These are phyloP conservation scores for Dryobotodes eremita DNA, from an alignment of 2,888 invertebrate genomes.

Conservation along the genomic window DNA sequence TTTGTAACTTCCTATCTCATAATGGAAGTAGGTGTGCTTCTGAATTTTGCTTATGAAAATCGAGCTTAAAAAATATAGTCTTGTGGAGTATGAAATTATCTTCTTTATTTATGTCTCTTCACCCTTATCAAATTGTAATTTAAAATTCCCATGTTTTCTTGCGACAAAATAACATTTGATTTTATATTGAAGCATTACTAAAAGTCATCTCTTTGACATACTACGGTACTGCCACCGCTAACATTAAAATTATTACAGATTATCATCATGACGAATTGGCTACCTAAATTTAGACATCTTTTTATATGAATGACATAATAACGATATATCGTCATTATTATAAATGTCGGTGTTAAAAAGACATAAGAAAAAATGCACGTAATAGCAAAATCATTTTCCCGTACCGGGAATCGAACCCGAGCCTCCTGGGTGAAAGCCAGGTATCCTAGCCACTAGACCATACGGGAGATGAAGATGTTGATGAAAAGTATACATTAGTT, in stretches of 20 bases:
- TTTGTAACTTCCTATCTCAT: conserved; percentile 68
- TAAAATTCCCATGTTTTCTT: neutral
- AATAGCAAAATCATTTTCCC: conserved; percentile 81
- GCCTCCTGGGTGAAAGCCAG: conserved; percentile 94
- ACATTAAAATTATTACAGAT: conserved; percentile 44
- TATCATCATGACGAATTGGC: conserved; percentile 28
- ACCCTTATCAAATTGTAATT: conserved; percentile 5
- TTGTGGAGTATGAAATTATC: neutral
- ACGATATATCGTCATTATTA: neutral
- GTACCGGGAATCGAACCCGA: conserved; percentile 94
- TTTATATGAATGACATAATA: conserved; percentile 43
- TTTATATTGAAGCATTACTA: conserved; percentile 13
- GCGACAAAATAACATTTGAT: neutral
- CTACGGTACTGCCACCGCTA: neutral
- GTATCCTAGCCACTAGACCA: conserved; percentile 94
- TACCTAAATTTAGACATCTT: conserved; percentile 19
- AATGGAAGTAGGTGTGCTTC: conserved; percentile 64
- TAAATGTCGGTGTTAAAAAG: neutral
- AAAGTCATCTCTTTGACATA: conserved; percentile 5
- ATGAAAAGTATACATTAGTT: conserved; percentile 12
- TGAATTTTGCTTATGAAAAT: conserved; percentile 24
- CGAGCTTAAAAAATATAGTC: conserved; percentile 5
- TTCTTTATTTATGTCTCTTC: neutral
- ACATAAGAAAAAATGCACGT: neutral
- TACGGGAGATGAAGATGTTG: conserved; percentile 82